Evolutionary conservation across 1,140 invertebrate species (phyloP).

Genomic region (Oryctes rhinoceros): DNA sequence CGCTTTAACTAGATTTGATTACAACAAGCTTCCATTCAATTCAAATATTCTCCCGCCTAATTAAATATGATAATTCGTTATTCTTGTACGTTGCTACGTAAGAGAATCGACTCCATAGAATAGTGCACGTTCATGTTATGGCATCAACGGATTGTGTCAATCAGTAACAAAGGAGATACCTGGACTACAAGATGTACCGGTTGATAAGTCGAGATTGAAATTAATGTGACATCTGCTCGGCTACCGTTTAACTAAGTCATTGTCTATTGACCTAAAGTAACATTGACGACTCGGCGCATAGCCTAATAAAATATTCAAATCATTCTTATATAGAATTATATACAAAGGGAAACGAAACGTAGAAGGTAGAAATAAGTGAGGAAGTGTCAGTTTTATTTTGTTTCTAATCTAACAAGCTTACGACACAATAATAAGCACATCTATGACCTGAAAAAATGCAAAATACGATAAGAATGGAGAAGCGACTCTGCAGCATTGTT

Average conservation of each 20-base stretch:
- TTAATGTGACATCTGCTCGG: slow-evolving; percentile 43
- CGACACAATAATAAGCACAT: too few species aligned
- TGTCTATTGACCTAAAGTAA: slow-evolving; percentile 38
- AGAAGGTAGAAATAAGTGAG: too few species aligned
- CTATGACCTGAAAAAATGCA: too few species aligned
- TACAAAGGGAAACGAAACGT: not conserved
- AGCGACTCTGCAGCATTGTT: too few species aligned
- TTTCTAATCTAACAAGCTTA: too few species aligned
- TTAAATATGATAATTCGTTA: slow-evolving; percentile 37
- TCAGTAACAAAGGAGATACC: slow-evolving; percentile 36
- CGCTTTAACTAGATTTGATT: not conserved
- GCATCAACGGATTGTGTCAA: slow-evolving; percentile 40
- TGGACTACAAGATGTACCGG: slow-evolving; percentile 35
- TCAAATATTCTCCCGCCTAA: slow-evolving; percentile 4
- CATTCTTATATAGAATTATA: not conserved
- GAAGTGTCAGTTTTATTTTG: too few species aligned
- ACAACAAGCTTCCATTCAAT: slow-evolving; percentile 7
- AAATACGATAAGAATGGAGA: too few species aligned
- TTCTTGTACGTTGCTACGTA: not conserved
- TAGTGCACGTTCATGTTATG: slow-evolving; percentile 9
- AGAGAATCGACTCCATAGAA: not conserved
- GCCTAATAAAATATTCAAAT: slow-evolving; percentile 12
- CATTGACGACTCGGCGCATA: slow-evolving; percentile 30
- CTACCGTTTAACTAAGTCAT: slow-evolving; percentile 42
- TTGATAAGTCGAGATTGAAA: slow-evolving; percentile 42